Evolutionary conservation across 2,888 invertebrate species (phyloP).

Genomic region (Gryllus longicercus): DNA sequence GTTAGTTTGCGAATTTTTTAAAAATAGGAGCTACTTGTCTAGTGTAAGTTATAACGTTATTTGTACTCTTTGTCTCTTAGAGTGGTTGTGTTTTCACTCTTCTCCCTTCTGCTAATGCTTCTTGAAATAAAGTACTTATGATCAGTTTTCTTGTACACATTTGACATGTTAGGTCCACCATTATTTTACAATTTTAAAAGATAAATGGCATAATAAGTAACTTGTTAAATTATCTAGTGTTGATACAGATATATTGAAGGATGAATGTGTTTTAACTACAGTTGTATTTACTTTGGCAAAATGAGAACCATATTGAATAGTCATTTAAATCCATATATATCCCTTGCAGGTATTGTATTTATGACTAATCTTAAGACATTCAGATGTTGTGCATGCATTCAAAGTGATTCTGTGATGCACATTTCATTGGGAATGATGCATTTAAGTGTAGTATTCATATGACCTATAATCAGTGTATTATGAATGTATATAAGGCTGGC

Average conservation of each 20-base stretch:
- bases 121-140: constrained; percentile 5
- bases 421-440: neutral
- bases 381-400: neutral
- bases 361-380: neutral
- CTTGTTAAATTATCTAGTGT: too few relatives aligned
- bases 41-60: neutral
- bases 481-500: constrained; percentile 2
- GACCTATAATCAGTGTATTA: neutral
- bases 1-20: neutral
- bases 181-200: too few relatives aligned
- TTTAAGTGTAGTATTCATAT: neutral
- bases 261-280: too few relatives aligned
- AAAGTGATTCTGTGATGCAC: neutral
- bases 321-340: too few relatives aligned
- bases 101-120: neutral
- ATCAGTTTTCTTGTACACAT: neutral
- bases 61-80: neutral
- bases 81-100: neutral
- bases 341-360: neutral
- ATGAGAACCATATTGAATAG: too few relatives aligned
- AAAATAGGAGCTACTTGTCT: neutral
- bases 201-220: too few relatives aligned
- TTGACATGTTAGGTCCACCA: too few relatives aligned
- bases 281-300: too few relatives aligned
- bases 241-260: too few relatives aligned